Evolutionary conservation across 2,888 invertebrate species (phyloP).

Genomic region (Apamea crenata): DNA sequence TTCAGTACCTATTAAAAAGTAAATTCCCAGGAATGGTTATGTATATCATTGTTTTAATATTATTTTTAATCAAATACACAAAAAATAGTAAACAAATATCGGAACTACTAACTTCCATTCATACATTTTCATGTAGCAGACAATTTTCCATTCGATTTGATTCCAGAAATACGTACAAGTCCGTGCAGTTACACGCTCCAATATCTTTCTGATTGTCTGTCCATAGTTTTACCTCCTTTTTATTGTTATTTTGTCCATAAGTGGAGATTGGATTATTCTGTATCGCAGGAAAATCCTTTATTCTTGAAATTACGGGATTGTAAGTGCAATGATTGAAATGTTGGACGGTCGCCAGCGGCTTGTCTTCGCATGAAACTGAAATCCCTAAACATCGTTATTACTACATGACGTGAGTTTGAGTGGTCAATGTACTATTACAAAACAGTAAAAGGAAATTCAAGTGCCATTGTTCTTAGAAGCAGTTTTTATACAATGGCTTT

Average conservation of each 20-base stretch:
- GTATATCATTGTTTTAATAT: not conserved
- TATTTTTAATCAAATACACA: not conserved
- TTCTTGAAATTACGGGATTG: slow-evolving; percentile 47
- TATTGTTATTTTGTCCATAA: slow-evolving; percentile 61
- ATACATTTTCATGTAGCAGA: slow-evolving; percentile 45
- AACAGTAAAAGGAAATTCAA: slow-evolving; percentile 20
- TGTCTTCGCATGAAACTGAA: slow-evolving; percentile 47
- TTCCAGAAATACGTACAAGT: slow-evolving; percentile 55
- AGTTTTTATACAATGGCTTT: slow-evolving; percentile 3
- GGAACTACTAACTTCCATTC: slow-evolving; percentile 40
- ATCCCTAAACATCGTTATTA: slow-evolving; percentile 47
- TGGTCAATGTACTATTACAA: slow-evolving; percentile 41
- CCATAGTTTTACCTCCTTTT: slow-evolving; percentile 61
- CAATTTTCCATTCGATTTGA: slow-evolving; percentile 63
- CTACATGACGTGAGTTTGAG: slow-evolving; percentile 36
- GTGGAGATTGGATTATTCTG: slow-evolving; percentile 63
- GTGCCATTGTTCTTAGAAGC: not conserved
- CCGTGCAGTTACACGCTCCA: slow-evolving; percentile 65
- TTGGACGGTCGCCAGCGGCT: slow-evolving; percentile 48
- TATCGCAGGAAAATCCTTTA: slow-evolving; percentile 49
- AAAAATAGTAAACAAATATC: slow-evolving; percentile 6
- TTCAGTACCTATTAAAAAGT: too few species aligned
- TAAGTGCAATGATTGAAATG: slow-evolving; percentile 52
- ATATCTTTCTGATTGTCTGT: slow-evolving; percentile 65
- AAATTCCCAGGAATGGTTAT: not conserved